phyloP scores from a whole-genome alignment of 1,140 invertebrate genomes.

The Mamestra configurata region DNA sequence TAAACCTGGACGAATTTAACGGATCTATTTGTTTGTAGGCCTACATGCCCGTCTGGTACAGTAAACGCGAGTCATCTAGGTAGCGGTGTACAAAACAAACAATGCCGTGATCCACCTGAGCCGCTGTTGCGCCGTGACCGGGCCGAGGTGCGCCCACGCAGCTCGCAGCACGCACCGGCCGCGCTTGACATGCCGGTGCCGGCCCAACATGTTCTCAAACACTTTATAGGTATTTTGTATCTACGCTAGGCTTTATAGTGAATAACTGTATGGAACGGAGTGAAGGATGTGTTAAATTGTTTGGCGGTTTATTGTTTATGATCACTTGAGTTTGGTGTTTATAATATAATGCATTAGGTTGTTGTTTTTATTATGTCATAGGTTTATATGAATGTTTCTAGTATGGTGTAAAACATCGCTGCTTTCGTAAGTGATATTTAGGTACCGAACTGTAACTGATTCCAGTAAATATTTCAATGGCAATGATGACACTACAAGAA shows the following conservation, averaged over 20 bases:
- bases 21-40: too few species aligned
- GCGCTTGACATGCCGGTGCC: conserved; percentile 53
- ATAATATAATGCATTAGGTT: too few species aligned
- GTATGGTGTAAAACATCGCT: too few species aligned
- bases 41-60: too few species aligned
- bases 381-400: too few species aligned
- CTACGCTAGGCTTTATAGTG: background rate
- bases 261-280: background rate
- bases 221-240: conserved; percentile 53
- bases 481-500: too few species aligned
- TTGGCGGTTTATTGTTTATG: background rate
- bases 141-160: conserved; percentile 57
- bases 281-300: conserved; percentile 21
- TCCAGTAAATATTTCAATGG: too few species aligned
- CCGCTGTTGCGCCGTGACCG: conserved; percentile 50
- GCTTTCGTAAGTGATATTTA: too few species aligned
- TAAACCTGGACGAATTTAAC: too few species aligned
- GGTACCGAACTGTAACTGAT: too few species aligned
- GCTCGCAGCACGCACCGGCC: conserved; percentile 51
- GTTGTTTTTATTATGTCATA: too few species aligned
- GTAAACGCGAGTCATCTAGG: conserved; percentile 34
- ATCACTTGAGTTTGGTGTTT: too few species aligned
- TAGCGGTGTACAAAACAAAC: conserved; percentile 51
- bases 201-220: conserved; percentile 67
- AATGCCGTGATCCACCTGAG: conserved; percentile 37